Evolutionary conservation across 2,797 vertebrate species (phyloP).

Genomic region (Pseudochaenichthys georgianus): DNA sequence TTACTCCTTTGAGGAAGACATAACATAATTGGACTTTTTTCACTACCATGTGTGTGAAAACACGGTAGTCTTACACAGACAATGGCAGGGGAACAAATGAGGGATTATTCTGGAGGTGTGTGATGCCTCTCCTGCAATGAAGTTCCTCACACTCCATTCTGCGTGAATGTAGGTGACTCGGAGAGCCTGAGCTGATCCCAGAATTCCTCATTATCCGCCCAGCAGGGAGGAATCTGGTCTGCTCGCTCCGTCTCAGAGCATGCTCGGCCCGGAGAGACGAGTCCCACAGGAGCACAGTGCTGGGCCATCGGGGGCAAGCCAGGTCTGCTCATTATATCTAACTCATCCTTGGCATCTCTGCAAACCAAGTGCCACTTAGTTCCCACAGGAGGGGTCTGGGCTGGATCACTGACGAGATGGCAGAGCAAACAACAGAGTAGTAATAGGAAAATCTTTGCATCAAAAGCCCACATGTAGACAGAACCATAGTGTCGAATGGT

Average conservation of each 20-base stretch:
- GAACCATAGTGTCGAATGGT: conserved; percentile 31
- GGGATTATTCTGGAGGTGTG: conserved; percentile 84
- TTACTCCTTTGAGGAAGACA: conserved; percentile 60
- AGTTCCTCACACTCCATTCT: conserved; percentile 87
- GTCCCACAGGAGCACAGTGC: conserved; percentile 82
- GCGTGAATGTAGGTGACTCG: conserved; percentile 86
- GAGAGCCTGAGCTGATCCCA: conserved; percentile 89
- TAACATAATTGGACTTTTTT: conserved; percentile 78
- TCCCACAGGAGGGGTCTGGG: conserved; percentile 83
- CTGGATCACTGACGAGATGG: conserved; percentile 83
- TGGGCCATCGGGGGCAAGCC: conserved; percentile 84
- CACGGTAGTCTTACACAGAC: conserved; percentile 69
- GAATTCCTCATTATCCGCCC: conserved; percentile 89
- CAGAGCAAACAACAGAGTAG: conserved; percentile 80
- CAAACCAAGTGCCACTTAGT: conserved; percentile 91
- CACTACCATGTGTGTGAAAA: conserved; percentile 70
- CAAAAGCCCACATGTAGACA: conserved; percentile 60
- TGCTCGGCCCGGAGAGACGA: conserved; percentile 79
- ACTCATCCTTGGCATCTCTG: conserved; percentile 88
- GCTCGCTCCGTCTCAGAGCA: conserved; percentile 78
- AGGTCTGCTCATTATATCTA: conserved; percentile 88
- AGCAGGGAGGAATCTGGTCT: conserved; percentile 83
- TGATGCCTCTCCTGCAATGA: conserved; percentile 82
- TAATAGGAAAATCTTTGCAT: conserved; percentile 80
- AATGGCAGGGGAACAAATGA: conserved; percentile 83